Base-by-base conservation (phyloP, 2,113 vertebrate species). In the Meriones unguiculatus region DNA sequence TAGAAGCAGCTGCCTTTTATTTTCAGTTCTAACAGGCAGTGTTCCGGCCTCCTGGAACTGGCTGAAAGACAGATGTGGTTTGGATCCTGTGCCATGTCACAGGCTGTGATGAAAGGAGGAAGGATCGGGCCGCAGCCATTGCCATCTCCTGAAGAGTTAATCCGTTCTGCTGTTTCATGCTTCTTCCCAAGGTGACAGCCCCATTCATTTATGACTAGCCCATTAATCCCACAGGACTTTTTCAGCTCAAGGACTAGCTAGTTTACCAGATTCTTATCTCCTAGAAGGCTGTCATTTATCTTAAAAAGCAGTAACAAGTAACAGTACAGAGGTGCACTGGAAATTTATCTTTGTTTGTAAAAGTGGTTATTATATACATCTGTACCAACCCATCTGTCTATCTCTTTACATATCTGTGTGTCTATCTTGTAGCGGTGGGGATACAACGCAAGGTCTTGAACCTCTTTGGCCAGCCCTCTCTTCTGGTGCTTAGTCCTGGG, bases 101-200 rank as follows among this genome's bases (percentile, higher is more conserved):
- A 77, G 88, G 38, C 65, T 77, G 38, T 30, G 88, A 96, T 65
- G 91, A 89, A 54, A 76, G 70, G 86, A 93, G 84, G 76, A 93
- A 97, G 76, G 78, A 85, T 52, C 32, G 77, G 78, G 15, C 78
- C 25, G 17, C 80, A 57, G 52, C 72, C 85, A 41, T 84, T 91
- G 91, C 65, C 92, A 96, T 95, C 90, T 88, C 80, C 54, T 32
- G 82, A 87, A 93, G 41, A 88, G 80, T 94, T 67, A 78, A 97
- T 96, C 64, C 64, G 94, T 91, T 90, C 62, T 94, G 24, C 87
- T 94, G 92, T 94, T 96, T 96, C 92, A 97, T 81, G 54, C 76
- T 92, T 90, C 75, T 96, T 89, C 67, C 76, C 30, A 25, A 69
- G 38, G 67, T 89, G 96, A 95, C 92, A 97, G 92, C 75, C 38